phyloP scores from a whole-genome alignment of 1,140 invertebrate species.

The Vollenhovia emeryi region DNA sequence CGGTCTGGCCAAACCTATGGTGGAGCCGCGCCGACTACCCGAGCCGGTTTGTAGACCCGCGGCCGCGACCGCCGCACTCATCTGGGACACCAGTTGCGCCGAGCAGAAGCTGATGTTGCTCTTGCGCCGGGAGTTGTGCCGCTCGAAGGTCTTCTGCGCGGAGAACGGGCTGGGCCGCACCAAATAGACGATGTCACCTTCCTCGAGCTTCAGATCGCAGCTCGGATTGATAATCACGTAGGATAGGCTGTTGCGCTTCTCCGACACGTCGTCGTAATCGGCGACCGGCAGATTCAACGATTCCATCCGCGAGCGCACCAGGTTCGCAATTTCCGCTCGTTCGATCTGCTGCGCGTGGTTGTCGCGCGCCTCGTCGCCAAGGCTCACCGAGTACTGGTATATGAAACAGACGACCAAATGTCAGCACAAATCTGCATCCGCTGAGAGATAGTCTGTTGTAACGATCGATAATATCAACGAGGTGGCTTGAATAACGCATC shows the following conservation, averaged over 20 bases:
- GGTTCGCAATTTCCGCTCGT: conserved; percentile 96
- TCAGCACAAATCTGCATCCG: background rate
- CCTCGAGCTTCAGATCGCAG: conserved; percentile 97
- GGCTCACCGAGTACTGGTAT: conserved; percentile 91
- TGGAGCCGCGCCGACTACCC: conserved; percentile 87
- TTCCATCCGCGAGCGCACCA: conserved; percentile 97
- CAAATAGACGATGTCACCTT: conserved; percentile 98
- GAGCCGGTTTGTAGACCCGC: conserved; percentile 84
- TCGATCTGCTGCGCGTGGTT: conserved; percentile 96
- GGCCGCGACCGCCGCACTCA: conserved; percentile 86
- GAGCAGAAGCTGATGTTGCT: conserved; percentile 96
- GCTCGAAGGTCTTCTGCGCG: conserved; percentile 96
- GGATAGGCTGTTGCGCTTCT: conserved; percentile 96
- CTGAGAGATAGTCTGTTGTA: background rate
- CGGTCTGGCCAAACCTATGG: conserved; percentile 89
- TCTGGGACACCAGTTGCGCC: conserved; percentile 88
- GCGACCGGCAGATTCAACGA: conserved; percentile 94
- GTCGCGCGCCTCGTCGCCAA: conserved; percentile 93
- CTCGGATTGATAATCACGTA: conserved; percentile 99
- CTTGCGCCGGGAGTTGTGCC: conserved; percentile 95
- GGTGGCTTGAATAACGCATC: background rate
- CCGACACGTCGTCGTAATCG: conserved; percentile 97
- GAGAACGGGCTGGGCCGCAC: conserved; percentile 96
- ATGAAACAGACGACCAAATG: background rate
- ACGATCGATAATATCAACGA: conserved; percentile 29